Base-by-base conservation (phyloP, 1,140 invertebrate genomes). In the Asbolus verrucosus region DNA sequence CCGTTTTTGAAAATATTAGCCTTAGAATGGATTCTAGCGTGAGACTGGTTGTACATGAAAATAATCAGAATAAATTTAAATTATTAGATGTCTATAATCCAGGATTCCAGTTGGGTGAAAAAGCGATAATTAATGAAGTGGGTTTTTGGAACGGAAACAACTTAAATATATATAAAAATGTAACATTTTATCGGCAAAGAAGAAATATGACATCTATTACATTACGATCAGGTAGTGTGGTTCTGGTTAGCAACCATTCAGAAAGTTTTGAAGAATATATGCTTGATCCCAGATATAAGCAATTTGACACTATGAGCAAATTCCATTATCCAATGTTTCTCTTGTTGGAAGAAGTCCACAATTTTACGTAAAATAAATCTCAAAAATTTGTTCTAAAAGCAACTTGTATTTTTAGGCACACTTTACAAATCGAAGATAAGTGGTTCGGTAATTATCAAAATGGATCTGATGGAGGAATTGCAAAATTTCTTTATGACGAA, bases 371-470 rank as follows among this genome's bases (percentile, higher is more conserved):
- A n/a, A n/a, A n/a, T n/a, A n/a, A 41, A 13, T 24, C 16, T 18
- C 6, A 38, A 19, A 38, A 6, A 54, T 18, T 54, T 54, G 19
- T 13, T 27, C 2, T n/a, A 18, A 46, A 18, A 19, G 6, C 11
- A 15, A 27, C 6, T 30, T 14, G 11, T 6, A 2, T 2, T 54
- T 54, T 9, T 8, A 54, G 46, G 11, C 46, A 54, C 21, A 13
- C 19, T 27, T 11, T 54, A 13, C 8, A 13, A 27, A 41, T 63
- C 19, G 33, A 38, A 14, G 11, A 63, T 8, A 63, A 39, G 15
- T 77, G 75, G 75, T 77, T 73, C 19, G 76, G 76, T 0, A 76
- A 76, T 60, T 70, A 43, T 5, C 67, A 69, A 8, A 71, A 67
- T 19, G 76, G 76, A 4, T 69, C 70, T 27, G 73, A 73, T 21